phyloP scores from a whole-genome alignment of 92 coral and sea anemone genomes.

The Muricea muricata region DNA sequence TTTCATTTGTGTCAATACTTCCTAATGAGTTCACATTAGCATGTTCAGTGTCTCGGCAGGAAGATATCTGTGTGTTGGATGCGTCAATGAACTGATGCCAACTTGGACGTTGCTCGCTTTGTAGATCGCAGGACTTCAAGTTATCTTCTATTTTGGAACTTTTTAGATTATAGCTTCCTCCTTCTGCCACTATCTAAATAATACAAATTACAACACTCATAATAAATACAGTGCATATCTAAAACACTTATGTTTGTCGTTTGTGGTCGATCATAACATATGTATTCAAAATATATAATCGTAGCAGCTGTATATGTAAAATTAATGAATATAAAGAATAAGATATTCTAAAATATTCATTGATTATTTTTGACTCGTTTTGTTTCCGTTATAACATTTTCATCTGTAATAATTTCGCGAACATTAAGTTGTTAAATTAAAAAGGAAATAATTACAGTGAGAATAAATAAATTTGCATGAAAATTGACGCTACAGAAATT shows the following conservation, averaged over 20 bases:
- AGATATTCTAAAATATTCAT: neutral
- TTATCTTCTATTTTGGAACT: neutral
- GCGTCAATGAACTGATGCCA: neutral
- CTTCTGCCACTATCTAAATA: conserved; percentile 7
- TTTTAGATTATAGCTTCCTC: conserved; percentile 5
- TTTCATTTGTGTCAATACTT: conserved; percentile 9
- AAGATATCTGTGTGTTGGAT: neutral
- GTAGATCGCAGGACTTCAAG: neutral
- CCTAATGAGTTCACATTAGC: conserved; percentile 11
- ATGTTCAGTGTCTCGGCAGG: conserved; percentile 2
- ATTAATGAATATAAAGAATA: neutral
- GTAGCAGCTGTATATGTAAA: neutral
- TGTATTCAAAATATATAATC: neutral
- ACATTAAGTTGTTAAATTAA: neutral
- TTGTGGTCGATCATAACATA: neutral
- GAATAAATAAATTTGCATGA: neutral
- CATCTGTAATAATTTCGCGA: neutral
- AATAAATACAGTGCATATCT: neutral
- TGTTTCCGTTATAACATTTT: neutral
- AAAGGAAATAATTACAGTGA: neutral
- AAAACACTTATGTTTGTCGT: conserved; percentile 6
- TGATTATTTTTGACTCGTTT: neutral
- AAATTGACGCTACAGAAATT: neutral
- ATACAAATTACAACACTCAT: neutral
- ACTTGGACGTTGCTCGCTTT: conserved; percentile 6